phyloP scores from a whole-genome alignment of 2,888 invertebrate genomes.

The Julus scandinavius region DNA sequence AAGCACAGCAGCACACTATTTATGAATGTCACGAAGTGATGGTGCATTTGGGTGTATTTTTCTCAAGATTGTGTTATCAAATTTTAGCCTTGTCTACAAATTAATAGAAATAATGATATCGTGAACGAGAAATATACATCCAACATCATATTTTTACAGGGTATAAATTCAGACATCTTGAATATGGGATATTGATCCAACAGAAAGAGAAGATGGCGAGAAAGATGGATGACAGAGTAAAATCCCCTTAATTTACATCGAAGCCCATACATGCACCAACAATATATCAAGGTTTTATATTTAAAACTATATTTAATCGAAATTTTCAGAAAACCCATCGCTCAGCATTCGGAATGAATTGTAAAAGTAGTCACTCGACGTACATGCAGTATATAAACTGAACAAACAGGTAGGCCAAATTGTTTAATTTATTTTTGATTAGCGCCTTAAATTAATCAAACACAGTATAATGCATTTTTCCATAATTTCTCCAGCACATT shows the following conservation, averaged over 20 bases:
- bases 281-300: not conserved
- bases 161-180: not conserved
- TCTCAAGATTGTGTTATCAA: not conserved
- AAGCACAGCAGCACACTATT: not conserved
- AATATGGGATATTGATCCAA: conserved; percentile 12
- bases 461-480: no score
- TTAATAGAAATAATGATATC: not conserved
- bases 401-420: not conserved
- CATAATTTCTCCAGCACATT: no score
- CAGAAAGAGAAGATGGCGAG: not conserved
- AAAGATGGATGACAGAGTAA: not conserved
- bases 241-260: not conserved
- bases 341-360: not conserved
- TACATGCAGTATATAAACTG: not conserved
- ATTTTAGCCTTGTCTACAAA: not conserved
- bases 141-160: not conserved
- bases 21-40: not conserved
- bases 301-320: not conserved
- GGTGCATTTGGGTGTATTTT: not conserved
- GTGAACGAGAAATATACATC: not conserved
- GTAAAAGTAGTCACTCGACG: not conserved
- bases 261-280: not conserved
- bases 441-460: not conserved
- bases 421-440: not conserved
- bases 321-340: not conserved